Conservation (phyloP, 30 jellyfish, hydroid and myxozoan genomes). For the Aurelia sp. region DNA sequence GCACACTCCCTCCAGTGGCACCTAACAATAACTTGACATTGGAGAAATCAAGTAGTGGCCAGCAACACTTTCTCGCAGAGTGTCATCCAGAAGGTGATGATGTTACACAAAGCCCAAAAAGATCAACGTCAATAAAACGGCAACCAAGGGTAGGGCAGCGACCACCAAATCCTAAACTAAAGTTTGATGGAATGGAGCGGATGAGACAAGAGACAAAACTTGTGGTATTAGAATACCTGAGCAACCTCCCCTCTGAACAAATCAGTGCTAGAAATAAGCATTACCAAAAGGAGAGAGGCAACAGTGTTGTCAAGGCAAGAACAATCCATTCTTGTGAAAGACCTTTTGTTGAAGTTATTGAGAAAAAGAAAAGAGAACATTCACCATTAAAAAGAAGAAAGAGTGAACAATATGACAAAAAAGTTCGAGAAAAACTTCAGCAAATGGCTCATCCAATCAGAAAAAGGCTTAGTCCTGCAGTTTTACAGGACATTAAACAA, state of each 20-base stretch:
- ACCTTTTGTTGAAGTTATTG: constrained; percentile 60
- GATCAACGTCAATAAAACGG: constrained; percentile 22
- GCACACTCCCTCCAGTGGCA: too few relatives aligned
- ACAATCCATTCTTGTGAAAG: constrained; percentile 65
- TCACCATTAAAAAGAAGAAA: constrained; percentile 35
- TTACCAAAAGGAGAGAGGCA: neutral
- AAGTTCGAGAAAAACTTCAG: constrained; percentile 66
- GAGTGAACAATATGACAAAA: constrained; percentile 65
- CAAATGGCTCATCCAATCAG: constrained; percentile 80
- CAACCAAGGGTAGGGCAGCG: constrained; percentile 36
- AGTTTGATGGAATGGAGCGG: constrained; percentile 48
- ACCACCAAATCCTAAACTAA: constrained; percentile 3
- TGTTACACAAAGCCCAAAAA: neutral
- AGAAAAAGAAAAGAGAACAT: neutral
- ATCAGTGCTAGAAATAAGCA: constrained; percentile 69
- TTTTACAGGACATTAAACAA: constrained; percentile 41
- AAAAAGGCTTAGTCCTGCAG: constrained; percentile 59
- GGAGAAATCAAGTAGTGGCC: too few relatives aligned
- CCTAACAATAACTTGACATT: too few relatives aligned
- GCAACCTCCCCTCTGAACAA: constrained; percentile 80
- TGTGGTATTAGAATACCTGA: constrained; percentile 82
- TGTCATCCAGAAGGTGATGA: too few relatives aligned
- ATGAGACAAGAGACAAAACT: constrained; percentile 87
- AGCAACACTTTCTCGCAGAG: too few relatives aligned
- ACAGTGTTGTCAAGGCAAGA: constrained; percentile 40